A percentile compares a stretch with the other conserved stretches of the same genome.
Conservation (phyloP, 2,888 invertebrate species). For the Plusia festucae region DNA sequence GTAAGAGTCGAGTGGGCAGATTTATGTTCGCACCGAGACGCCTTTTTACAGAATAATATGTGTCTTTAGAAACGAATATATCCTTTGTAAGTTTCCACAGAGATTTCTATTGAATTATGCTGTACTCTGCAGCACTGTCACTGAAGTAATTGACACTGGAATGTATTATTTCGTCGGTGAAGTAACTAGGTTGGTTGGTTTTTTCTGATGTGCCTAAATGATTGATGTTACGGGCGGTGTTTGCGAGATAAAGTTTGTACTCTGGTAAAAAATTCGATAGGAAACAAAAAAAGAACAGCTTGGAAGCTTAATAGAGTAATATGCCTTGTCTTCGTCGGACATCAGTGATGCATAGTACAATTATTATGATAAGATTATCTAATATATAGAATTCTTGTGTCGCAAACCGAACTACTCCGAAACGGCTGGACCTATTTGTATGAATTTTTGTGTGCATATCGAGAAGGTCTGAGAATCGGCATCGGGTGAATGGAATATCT, state of each 20-base stretch:
- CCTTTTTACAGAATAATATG: constrained; percentile 55
- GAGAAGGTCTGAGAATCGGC: too few relatives aligned
- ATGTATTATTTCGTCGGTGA: constrained; percentile 34
- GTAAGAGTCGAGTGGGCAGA: constrained; percentile 59
- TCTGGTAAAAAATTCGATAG: neutral
- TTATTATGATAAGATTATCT: neutral
- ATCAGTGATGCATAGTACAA: neutral
- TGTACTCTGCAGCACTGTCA: constrained; percentile 26
- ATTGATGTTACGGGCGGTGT: neutral
- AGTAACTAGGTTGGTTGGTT: constrained; percentile 6
- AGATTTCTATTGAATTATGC: constrained; percentile 49
- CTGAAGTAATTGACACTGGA: constrained; percentile 41
- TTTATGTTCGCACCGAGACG: constrained; percentile 57
- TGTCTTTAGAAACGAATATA: constrained; percentile 58
- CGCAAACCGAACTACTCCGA: too few relatives aligned
- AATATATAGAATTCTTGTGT: too few relatives aligned
- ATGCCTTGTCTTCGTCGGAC: neutral
- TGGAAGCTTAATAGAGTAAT: neutral
- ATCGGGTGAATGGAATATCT: too few relatives aligned
- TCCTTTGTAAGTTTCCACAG: constrained; percentile 46
- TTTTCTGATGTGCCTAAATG: constrained; percentile 2
- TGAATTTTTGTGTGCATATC: too few relatives aligned
- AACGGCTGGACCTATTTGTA: too few relatives aligned
- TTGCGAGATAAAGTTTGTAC: neutral
- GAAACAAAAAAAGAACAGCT: neutral